Evolutionary conservation across 2,888 invertebrate species (phyloP).

Genomic region (Fragum whitleyi): DNA sequence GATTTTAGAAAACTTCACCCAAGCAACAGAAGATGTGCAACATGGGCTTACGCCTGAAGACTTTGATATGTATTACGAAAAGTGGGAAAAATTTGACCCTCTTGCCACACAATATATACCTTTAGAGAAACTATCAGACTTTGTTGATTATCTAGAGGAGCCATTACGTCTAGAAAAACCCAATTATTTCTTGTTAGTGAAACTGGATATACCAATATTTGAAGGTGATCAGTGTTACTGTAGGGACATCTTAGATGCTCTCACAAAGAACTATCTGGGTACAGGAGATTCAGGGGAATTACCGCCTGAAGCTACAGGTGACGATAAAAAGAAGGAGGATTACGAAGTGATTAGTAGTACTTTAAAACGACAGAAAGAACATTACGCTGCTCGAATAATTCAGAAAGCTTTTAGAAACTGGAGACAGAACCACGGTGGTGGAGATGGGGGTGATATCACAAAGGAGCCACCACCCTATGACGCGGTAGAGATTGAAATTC

Average conservation of each 20-base stretch:
- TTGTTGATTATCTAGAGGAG: conserved; percentile 97
- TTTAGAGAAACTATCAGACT: conserved; percentile 97
- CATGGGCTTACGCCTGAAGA: conserved; percentile 96
- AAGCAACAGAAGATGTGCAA: conserved; percentile 97
- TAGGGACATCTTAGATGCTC: conserved; percentile 98
- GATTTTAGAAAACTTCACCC: conserved; percentile 99
- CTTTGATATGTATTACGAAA: conserved; percentile 99
- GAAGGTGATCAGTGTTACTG: conserved; percentile 98
- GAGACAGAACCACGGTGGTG: conserved; percentile 44
- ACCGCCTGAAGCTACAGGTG: conserved; percentile 60
- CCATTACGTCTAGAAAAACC: conserved; percentile 98
- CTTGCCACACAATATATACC: conserved; percentile 98
- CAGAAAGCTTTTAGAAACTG: conserved; percentile 97
- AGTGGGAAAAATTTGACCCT: conserved; percentile 99
- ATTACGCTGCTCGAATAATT: conserved; percentile 97
- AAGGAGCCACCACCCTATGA: conserved; percentile 65
- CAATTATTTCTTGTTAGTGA: conserved; percentile 99
- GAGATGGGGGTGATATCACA: conserved; percentile 22
- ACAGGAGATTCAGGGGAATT: conserved; percentile 91
- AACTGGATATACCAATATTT: conserved; percentile 99
- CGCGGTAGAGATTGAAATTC: conserved; percentile 58
- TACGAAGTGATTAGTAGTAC: conserved; percentile 98
- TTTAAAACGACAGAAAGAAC: conserved; percentile 97
- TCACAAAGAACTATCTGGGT: conserved; percentile 99
- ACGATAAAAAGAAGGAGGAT: conserved; percentile 90